These are phyloP conservation scores for Apodemus speciosus DNA, from an alignment of 2,113 vertebrate genomes.

Conservation along the genomic window DNA sequence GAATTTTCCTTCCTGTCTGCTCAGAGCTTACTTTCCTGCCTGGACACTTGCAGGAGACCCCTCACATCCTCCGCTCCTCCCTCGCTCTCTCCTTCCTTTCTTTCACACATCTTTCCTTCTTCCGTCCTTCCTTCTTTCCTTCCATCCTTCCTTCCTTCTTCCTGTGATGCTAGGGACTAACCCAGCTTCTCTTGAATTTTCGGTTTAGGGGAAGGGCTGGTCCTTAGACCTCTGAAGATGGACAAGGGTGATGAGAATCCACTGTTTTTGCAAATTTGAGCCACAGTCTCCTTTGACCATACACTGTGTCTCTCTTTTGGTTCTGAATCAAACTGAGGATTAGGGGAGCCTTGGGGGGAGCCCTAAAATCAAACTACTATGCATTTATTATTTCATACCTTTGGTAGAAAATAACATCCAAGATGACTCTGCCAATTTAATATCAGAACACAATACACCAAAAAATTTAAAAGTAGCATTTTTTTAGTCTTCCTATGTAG, in stretches of 20 bases:
- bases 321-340: background rate
- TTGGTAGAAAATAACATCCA: background rate
- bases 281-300: background rate
- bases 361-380: background rate
- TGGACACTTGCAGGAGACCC: background rate
- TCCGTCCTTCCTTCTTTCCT: background rate
- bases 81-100: rapidly evolving
- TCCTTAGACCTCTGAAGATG: background rate
- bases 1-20: background rate
- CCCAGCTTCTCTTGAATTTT: background rate
- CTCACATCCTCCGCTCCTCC: no score
- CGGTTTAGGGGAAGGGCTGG: background rate
- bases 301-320: background rate
- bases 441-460: background rate
- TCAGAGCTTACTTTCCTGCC: background rate
- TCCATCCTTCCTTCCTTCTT: rapidly evolving
- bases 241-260: background rate
- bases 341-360: background rate
- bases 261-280: background rate
- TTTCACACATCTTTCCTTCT: no score
- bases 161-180: background rate
- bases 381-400: background rate
- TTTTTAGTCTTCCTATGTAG: background rate
- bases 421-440: background rate
- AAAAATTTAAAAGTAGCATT: no score